phyloP scores from a whole-genome alignment of 2,113 vertebrate genomes.

The Sapayoa aenigma region DNA sequence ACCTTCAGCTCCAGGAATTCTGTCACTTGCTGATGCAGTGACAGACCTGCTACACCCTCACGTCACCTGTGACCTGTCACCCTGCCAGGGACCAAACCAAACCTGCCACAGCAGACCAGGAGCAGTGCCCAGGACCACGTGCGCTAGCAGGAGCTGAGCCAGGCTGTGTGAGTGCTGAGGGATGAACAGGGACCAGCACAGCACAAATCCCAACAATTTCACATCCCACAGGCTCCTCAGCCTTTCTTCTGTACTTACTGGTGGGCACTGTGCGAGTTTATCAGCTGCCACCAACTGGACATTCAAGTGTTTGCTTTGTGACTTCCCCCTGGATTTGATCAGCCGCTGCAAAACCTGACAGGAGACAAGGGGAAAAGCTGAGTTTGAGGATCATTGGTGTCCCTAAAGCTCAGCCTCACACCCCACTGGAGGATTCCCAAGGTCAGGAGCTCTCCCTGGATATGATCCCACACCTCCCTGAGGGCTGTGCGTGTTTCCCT shows the following conservation, averaged over 20 bases:
- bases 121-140: too few species aligned
- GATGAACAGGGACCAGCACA: background rate
- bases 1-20: background rate
- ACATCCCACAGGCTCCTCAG: background rate
- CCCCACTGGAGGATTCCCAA: background rate
- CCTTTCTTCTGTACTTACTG: conserved; percentile 79
- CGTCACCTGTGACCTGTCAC: background rate
- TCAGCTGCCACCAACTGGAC: conserved; percentile 97
- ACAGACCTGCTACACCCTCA: background rate
- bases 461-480: background rate
- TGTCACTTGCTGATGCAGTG: background rate
- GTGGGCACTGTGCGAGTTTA: conserved; percentile 95
- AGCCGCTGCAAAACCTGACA: conserved; percentile 91
- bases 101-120: background rate
- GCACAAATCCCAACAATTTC: background rate
- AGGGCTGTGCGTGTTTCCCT: background rate
- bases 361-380: conserved; percentile 23
- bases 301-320: conserved; percentile 98
- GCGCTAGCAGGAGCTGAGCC: too few species aligned
- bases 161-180: too few species aligned
- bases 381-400: background rate
- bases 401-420: background rate
- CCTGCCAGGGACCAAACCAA: background rate
- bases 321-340: conserved; percentile 98
- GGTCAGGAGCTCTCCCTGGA: background rate